Percentiles rank a stretch among this genome's conserved stretches.
Evolutionary conservation across 2,888 invertebrate species (phyloP).

Genomic region (Zygothrica quintamaculata): DNA sequence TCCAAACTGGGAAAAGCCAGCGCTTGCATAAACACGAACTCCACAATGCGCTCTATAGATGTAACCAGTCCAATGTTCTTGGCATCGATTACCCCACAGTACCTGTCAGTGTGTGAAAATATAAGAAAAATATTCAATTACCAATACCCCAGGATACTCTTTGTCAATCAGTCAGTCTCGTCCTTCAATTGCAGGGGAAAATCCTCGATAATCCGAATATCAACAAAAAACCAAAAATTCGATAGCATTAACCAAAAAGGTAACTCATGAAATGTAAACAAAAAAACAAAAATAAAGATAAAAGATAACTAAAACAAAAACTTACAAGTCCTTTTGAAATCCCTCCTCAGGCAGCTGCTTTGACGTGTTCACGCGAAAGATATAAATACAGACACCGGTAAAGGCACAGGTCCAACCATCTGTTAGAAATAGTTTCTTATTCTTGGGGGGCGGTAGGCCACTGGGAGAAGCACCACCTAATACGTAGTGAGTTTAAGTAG

Average conservation of each 20-base stretch:
- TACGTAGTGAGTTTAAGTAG: neutral
- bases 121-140: constrained; percentile 46
- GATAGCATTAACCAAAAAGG: constrained; percentile 11
- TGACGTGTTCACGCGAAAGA: constrained; percentile 92
- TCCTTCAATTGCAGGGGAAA: constrained; percentile 1
- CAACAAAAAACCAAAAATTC: constrained; percentile 40
- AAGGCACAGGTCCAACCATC: constrained; percentile 93
- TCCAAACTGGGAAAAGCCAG: constrained; percentile 92
- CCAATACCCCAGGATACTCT: constrained; percentile 26
- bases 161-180: constrained; percentile 2
- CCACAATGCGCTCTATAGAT: constrained; percentile 94
- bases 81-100: constrained; percentile 92
- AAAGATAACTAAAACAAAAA: constrained; percentile 30
- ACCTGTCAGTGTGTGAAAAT: constrained; percentile 84
- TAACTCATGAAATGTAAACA: constrained; percentile 50
- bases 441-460: constrained; percentile 83
- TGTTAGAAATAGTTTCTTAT: constrained; percentile 92
- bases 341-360: constrained; percentile 96
- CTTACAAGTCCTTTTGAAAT: constrained; percentile 93
- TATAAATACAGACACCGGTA: constrained; percentile 93
- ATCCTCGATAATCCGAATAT: constrained; percentile 43
- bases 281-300: neutral
- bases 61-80: constrained; percentile 92
- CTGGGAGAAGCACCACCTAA: constrained; percentile 83
- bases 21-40: constrained; percentile 95